A percentile compares a stretch with the other conserved stretches of the same genome.
phyloP scores from a whole-genome alignment of 2,113 vertebrate genomes.

The Astur gentilis region DNA sequence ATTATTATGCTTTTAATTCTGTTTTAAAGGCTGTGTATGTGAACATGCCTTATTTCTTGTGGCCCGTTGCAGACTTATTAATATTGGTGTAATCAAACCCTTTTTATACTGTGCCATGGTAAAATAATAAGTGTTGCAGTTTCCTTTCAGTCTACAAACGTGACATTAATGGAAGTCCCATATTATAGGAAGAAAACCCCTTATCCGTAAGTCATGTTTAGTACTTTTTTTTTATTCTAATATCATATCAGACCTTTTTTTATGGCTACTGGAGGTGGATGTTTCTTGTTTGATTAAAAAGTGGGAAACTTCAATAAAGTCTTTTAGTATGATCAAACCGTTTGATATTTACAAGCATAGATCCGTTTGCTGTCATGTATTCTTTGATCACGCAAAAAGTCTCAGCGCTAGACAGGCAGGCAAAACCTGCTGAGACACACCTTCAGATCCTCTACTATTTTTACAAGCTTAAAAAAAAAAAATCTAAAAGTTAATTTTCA shows the following conservation, averaged over 20 bases:
- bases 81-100: background rate
- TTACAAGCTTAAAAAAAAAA: background rate
- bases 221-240: background rate
- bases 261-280: background rate
- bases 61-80: background rate
- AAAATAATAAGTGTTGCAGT: background rate
- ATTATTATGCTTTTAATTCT: slow-evolving; percentile 18
- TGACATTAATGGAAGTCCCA: background rate
- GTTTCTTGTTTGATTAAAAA: slow-evolving; percentile 31
- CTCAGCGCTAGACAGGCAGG: background rate
- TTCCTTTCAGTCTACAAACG: background rate
- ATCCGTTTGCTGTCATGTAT: slow-evolving; percentile 59
- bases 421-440: background rate
- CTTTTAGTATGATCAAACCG: slow-evolving; percentile 11
- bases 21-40: background rate
- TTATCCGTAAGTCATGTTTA: background rate
- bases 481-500: background rate
- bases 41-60: background rate
- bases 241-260: background rate
- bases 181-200: background rate
- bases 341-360: slow-evolving; percentile 59
- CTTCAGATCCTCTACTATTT: slow-evolving; percentile 8
- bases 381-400: slow-evolving; percentile 66
- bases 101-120: background rate
- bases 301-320: slow-evolving; percentile 14